Evolutionary conservation across 2,797 vertebrate species (phyloP).

Genomic region (Podarcis lilfordi): DNA sequence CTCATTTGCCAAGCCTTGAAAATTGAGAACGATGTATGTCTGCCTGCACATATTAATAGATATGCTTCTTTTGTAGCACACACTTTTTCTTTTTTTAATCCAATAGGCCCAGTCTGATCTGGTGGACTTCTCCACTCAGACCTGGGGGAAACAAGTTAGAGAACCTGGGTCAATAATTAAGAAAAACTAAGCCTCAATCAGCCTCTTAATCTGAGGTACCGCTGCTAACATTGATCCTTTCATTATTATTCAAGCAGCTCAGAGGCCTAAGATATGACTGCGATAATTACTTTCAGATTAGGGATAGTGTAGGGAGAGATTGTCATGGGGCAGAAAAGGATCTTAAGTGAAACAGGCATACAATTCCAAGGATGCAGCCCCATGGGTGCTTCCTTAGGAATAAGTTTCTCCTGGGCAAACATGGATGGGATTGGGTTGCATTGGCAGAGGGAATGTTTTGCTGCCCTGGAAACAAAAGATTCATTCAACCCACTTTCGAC

Average conservation of each 20-base stretch:
- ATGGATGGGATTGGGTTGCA: background rate
- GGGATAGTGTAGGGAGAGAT: background rate
- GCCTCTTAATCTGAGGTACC: background rate
- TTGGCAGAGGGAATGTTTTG: background rate
- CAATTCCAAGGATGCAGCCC: background rate
- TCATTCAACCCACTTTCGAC: background rate
- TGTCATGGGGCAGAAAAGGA: background rate
- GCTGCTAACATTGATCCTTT: background rate
- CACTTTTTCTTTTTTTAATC: background rate
- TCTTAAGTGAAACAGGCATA: background rate
- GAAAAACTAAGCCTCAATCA: background rate
- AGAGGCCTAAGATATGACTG: background rate
- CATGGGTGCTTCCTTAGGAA: background rate
- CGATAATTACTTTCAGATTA: background rate
- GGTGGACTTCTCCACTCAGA: background rate
- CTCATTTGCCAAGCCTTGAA: constrained; percentile 44
- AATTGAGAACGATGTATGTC: constrained; percentile 15
- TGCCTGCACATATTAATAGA: background rate
- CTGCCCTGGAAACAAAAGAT: background rate
- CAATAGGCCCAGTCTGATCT: background rate
- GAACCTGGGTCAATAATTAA: background rate
- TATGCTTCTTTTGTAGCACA: constrained; percentile 10
- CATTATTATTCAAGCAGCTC: background rate
- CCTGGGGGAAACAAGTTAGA: background rate
- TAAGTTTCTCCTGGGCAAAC: background rate